phyloP scores from a whole-genome alignment of 2,888 invertebrate genomes.

The Ophion ellenae region DNA sequence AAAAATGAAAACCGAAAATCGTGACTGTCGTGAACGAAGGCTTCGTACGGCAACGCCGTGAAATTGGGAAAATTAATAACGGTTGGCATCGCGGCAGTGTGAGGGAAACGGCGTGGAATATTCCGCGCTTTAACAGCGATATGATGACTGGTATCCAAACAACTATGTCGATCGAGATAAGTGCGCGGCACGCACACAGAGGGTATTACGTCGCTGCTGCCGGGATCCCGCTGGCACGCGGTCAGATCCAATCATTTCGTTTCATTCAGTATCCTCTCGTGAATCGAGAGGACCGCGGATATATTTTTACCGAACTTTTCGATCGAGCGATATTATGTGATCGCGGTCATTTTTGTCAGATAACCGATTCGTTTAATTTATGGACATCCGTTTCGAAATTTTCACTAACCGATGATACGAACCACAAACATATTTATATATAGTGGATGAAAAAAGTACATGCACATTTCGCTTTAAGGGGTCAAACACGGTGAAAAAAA shows the following conservation, averaged over 20 bases:
- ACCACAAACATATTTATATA: not conserved
- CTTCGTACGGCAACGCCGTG: not conserved
- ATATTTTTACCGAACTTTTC: constrained; percentile 25
- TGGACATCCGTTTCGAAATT: not conserved
- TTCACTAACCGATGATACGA: not conserved
- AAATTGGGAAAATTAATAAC: not conserved
- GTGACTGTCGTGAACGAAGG: not conserved
- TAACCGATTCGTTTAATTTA: constrained; percentile 2
- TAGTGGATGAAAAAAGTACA: not conserved
- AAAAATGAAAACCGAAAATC: not conserved
- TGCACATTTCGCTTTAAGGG: not conserved
- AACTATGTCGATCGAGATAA: constrained; percentile 16
- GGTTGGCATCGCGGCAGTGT: not conserved
- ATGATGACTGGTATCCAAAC: constrained; percentile 1
- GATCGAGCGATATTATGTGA: constrained; percentile 23
- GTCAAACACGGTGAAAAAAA: too few species aligned
- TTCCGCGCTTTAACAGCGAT: not conserved
- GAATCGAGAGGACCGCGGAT: constrained; percentile 6
- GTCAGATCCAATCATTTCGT: constrained; percentile 40
- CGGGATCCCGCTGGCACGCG: constrained; percentile 45
- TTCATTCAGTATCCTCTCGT: not conserved
- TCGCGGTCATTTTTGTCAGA: constrained; percentile 30
- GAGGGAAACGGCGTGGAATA: not conserved
- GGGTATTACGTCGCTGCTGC: constrained; percentile 35
- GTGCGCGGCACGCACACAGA: constrained; percentile 10